A percentile compares a stretch with the other conserved stretches of the same genome.
Conservation (phyloP, 2,888 invertebrate species). For the Bibio marci region DNA sequence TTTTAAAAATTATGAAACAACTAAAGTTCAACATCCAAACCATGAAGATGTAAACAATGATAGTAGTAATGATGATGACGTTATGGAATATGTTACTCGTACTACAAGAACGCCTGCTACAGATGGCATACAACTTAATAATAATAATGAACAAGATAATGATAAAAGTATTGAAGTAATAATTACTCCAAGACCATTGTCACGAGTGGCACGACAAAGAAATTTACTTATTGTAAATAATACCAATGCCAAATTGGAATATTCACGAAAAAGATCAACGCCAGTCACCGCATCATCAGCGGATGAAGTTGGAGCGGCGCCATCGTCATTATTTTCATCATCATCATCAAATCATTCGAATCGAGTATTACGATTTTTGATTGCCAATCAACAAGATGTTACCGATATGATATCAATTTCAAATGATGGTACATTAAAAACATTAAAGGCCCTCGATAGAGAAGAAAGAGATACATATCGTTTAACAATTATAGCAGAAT, state of each 20-base stretch:
- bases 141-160: background rate
- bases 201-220: background rate
- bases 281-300: background rate
- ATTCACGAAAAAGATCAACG: background rate
- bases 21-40: background rate
- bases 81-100: too few species aligned
- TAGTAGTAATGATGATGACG: too few species aligned
- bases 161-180: slow-evolving; percentile 1
- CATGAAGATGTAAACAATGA: background rate
- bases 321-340: too few species aligned
- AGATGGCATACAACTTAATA: too few species aligned
- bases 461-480: slow-evolving; percentile 55
- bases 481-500: slow-evolving; percentile 65
- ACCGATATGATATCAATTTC: slow-evolving; percentile 62
- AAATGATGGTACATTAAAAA: slow-evolving; percentile 61
- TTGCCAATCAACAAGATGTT: slow-evolving; percentile 70
- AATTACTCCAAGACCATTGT: slow-evolving; percentile 3
- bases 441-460: slow-evolving; percentile 57
- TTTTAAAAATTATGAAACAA: background rate
- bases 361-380: slow-evolving; percentile 48
- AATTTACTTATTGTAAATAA: background rate
- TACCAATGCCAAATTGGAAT: background rate
- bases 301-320: too few species aligned
- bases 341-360: slow-evolving; percentile 9
- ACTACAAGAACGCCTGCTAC: background rate